Conservation (phyloP, 2,888 invertebrate species). For the Dynastes maya region DNA sequence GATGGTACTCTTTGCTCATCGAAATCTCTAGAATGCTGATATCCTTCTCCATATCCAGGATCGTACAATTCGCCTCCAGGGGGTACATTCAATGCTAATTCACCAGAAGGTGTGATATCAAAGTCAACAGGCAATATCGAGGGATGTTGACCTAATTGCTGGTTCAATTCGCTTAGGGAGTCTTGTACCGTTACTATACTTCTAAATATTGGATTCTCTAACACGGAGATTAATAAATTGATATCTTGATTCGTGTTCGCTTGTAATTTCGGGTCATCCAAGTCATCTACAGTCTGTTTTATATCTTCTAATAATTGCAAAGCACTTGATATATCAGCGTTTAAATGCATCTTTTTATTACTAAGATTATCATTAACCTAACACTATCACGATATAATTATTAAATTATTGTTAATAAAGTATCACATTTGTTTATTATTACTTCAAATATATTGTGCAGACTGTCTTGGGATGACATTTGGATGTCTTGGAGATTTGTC, state of each 20-base stretch:
- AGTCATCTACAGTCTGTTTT: constrained; percentile 87
- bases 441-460: constrained; percentile 36
- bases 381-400: constrained; percentile 46
- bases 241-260: constrained; percentile 84
- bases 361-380: constrained; percentile 25
- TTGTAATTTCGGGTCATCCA: constrained; percentile 87
- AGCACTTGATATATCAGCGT: constrained; percentile 90
- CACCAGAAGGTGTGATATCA: constrained; percentile 87
- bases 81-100: constrained; percentile 79
- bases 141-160: constrained; percentile 91
- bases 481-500: too few relatives aligned
- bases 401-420: constrained; percentile 52
- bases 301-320: constrained; percentile 91
- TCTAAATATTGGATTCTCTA: constrained; percentile 92
- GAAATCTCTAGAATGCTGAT: constrained; percentile 72
- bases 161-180: constrained; percentile 89
- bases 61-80: constrained; percentile 74
- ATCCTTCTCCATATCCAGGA: constrained; percentile 72
- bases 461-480: constrained; percentile 21
- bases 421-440: constrained; percentile 54
- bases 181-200: constrained; percentile 94
- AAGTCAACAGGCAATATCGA: constrained; percentile 95
- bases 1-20: constrained; percentile 87
- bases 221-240: constrained; percentile 85
- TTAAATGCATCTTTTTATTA: constrained; percentile 71